phyloP scores from a whole-genome alignment of 2,888 invertebrate species.

The Loripinus fragilis region DNA sequence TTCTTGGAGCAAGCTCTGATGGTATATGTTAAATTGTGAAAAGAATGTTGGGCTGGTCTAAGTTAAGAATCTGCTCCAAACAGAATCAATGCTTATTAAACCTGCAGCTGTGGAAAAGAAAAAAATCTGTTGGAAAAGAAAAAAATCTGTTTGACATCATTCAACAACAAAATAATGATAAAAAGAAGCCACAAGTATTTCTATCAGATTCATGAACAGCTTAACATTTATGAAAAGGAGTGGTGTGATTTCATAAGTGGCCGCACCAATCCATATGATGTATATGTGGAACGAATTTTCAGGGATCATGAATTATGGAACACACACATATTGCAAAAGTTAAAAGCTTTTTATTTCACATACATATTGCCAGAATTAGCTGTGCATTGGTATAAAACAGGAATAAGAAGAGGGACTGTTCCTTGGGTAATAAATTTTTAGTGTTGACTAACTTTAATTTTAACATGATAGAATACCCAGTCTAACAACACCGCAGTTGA shows the following conservation, averaged over 20 bases:
- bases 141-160: too few relatives aligned
- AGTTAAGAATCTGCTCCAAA: too few relatives aligned
- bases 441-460: too few relatives aligned
- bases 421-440: too few relatives aligned
- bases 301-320: slow-evolving; percentile 20
- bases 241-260: not conserved
- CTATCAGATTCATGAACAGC: not conserved
- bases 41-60: too few relatives aligned
- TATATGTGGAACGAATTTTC: not conserved
- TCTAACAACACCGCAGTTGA: too few relatives aligned
- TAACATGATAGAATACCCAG: too few relatives aligned
- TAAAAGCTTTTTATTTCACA: slow-evolving; percentile 25
- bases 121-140: too few relatives aligned
- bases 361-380: slow-evolving; percentile 33
- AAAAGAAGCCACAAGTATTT: not conserved
- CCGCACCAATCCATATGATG: not conserved
- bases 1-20: too few relatives aligned
- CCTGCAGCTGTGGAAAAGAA: too few relatives aligned
- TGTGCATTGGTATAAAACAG: slow-evolving; percentile 32
- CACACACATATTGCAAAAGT: slow-evolving; percentile 33
- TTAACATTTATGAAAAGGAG: not conserved
- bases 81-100: too few relatives aligned
- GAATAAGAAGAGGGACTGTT: slow-evolving; percentile 24
- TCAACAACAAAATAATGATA: not conserved
- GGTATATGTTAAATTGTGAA: too few relatives aligned